Evolutionary conservation across 1,140 invertebrate species (phyloP), one percentile per base, ranked within the genome.

Genomic region (Goniozus legneri): DNA sequence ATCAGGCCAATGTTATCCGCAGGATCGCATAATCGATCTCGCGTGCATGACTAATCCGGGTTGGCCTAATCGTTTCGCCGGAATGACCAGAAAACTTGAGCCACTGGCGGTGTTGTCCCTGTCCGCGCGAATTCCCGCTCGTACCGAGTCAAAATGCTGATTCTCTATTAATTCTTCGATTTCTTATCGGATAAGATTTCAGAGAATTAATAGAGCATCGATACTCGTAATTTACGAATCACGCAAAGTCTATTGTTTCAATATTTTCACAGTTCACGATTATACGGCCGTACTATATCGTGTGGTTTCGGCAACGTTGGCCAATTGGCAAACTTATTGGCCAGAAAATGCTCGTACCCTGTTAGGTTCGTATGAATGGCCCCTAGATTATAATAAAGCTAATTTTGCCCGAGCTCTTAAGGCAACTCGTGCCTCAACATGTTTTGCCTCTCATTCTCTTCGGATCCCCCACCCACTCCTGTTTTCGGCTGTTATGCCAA

Each of bases 301-400:
- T n/a, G n/a, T n/a, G n/a, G n/a, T n/a, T n/a, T n/a, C n/a, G 24
- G 24, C 24, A 27, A 27, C 4, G 24, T 27, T 27, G 24, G 24
- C 10, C 24, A 27, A 27, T n/a, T n/a, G n/a, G n/a, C n/a, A n/a
- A 58, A 62, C 66, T 69, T 67, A 66, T 69, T 69, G 58, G 64
- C 55, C 54, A 50, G 60, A 50, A 56, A 52, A 64, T 69, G 68
- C 69, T 72, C 60, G 53, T 62, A 57, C 62, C 59, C 64, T 66
- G 66, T 74, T 72, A 67, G 63, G 58, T 62, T 54, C 60, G 64
- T 71, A 71, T 67, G 58, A 65, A 69, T 72, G 63, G 69, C 71
- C 74, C 73, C 71, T 62, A 71, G 71, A 71, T 71, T 75, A 69
- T 75, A 76, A 76, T 74, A 75, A 75, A 76, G 71, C 71, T 75